Evolutionary conservation across 2,888 invertebrate genomes (phyloP).

Genomic region (Autographa pulchrina): DNA sequence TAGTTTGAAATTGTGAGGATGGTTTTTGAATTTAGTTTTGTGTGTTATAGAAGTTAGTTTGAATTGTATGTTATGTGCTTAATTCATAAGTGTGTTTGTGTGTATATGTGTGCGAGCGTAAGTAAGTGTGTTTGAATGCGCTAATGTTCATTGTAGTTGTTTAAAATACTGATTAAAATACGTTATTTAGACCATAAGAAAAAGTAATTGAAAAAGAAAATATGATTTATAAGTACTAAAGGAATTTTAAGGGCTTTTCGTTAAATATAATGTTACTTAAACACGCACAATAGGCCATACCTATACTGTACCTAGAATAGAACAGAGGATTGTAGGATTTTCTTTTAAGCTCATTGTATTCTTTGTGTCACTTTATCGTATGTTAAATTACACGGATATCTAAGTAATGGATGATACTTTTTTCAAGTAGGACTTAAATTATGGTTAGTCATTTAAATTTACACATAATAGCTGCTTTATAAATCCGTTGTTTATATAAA

Average conservation of each 20-base stretch:
- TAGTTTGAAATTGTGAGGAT: constrained; percentile 4
- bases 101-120: constrained; percentile 9
- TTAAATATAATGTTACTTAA: too few relatives aligned
- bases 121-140: too few relatives aligned
- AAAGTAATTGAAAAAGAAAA: too few relatives aligned
- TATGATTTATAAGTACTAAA: too few relatives aligned
- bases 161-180: too few relatives aligned
- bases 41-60: background rate
- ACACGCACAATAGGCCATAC: too few relatives aligned
- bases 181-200: too few relatives aligned
- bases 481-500: too few relatives aligned
- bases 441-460: background rate
- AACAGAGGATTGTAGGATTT: constrained; percentile 36
- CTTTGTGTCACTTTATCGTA: constrained; percentile 48
- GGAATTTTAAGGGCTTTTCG: too few relatives aligned
- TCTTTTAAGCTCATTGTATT: constrained; percentile 46
- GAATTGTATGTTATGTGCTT: background rate
- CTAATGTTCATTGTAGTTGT: too few relatives aligned
- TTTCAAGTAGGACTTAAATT: background rate
- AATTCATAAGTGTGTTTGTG: constrained; percentile 17
- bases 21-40: background rate
- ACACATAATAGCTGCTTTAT: too few relatives aligned
- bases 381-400: constrained; percentile 23
- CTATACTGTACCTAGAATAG: background rate
- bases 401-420: background rate